Percentiles rank a stretch among this genome's conserved stretches.
phyloP scores from a whole-genome alignment of 2,797 vertebrate genomes.

The Cossypha caffra region DNA sequence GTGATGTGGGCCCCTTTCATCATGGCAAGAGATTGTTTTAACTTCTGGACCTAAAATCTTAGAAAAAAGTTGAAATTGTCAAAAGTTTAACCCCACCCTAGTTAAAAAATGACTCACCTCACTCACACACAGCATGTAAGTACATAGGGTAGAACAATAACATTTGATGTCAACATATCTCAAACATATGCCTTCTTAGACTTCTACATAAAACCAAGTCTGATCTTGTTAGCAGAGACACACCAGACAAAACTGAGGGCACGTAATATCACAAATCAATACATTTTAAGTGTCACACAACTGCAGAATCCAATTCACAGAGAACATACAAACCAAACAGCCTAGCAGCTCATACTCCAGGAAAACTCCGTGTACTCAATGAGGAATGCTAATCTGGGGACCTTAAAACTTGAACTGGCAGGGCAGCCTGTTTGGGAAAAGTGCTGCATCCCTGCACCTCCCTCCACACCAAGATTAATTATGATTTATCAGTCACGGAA shows the following conservation, averaged over 20 bases:
- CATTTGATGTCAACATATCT: background rate
- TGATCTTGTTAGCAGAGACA: background rate
- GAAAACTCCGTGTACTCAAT: background rate
- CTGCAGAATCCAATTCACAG: background rate
- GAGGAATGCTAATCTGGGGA: background rate
- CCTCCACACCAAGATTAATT: fast-evolving
- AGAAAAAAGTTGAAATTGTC: background rate
- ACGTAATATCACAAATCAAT: background rate
- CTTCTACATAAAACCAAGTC: background rate
- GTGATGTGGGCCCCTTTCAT: background rate
- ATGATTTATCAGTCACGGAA: fast-evolving
- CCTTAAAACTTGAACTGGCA: background rate
- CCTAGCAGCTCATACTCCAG: background rate
- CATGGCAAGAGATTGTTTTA: background rate
- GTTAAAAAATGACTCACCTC: background rate
- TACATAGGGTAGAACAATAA: background rate
- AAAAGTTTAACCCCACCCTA: background rate
- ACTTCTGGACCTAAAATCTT: background rate
- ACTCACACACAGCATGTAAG: background rate
- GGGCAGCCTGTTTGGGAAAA: background rate
- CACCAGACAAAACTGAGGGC: background rate
- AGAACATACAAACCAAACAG: background rate
- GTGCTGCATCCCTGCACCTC: background rate
- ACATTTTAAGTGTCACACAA: background rate
- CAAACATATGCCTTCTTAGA: background rate